These are phyloP conservation scores for Eupsilia transversa DNA, from an alignment of 2,888 invertebrate genomes.

Conservation along the genomic window DNA sequence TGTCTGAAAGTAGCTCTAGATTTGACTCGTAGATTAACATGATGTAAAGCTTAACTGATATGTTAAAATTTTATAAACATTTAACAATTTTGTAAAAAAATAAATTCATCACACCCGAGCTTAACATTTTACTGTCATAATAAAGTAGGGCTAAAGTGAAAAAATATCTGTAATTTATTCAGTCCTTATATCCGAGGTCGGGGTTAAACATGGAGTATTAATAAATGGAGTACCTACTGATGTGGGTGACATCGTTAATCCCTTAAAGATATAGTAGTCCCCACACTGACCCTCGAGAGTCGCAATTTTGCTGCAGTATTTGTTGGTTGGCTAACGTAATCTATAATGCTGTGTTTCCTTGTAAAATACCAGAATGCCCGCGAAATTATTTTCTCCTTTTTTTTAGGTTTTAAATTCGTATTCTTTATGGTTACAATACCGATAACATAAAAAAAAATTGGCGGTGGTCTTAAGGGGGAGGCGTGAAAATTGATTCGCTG, in stretches of 20 bases:
- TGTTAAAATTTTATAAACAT: not conserved
- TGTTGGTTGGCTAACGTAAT: not conserved
- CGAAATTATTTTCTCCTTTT: no score
- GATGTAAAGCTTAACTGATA: not conserved
- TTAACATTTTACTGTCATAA: constrained; percentile 46
- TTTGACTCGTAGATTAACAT: not conserved
- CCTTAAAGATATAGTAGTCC: not conserved
- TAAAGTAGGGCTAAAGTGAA: constrained; percentile 44
- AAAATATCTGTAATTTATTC: constrained; percentile 61
- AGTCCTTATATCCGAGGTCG: constrained; percentile 38
- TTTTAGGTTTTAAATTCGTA: no score
- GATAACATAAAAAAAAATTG: no score
- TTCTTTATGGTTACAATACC: no score
- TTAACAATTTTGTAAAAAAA: constrained; percentile 30
- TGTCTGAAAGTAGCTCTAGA: not conserved
- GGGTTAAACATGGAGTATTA: constrained; percentile 25
- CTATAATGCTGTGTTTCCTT: not conserved
- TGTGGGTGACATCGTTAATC: constrained; percentile 1
- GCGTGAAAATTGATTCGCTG: no score
- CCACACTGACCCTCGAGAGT: not conserved
- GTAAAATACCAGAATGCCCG: no score
- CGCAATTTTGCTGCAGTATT: not conserved
- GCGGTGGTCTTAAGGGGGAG: no score
- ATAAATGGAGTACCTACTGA: constrained; percentile 41
- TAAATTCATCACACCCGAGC: constrained; percentile 37